Percentiles rank a stretch among this genome's conserved stretches.
These are phyloP conservation scores for Tinea pellionella DNA, from an alignment of 2,888 invertebrate species.

Conservation along the genomic window DNA sequence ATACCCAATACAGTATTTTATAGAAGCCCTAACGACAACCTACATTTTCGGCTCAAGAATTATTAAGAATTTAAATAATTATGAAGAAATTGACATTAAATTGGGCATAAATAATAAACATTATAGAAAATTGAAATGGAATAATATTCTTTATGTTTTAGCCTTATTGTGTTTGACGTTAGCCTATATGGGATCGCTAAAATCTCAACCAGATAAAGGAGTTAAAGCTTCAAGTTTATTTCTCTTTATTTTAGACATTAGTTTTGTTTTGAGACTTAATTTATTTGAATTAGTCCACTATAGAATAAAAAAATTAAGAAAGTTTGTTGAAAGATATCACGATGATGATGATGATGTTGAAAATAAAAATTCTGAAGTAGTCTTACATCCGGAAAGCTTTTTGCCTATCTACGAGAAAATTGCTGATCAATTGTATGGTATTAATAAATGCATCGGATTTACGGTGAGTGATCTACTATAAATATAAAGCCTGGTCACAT, in stretches of 20 bases:
- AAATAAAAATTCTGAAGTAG: background rate
- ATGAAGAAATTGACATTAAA: conserved; percentile 1
- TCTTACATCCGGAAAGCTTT: background rate
- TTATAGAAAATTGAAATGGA: background rate
- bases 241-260: conserved; percentile 4
- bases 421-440: background rate
- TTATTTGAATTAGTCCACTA: background rate
- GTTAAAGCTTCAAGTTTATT: background rate
- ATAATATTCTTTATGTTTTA: background rate
- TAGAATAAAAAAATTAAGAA: conserved; percentile 5
- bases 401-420: background rate
- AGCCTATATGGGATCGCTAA: background rate
- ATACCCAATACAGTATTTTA: background rate
- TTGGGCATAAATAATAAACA: background rate
- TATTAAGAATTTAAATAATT: background rate
- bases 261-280: conserved; percentile 3
- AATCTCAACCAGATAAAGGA: background rate
- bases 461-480: background rate
- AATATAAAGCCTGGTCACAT: no score
- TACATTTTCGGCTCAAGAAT: conserved; percentile 2
- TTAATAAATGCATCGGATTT: conserved; percentile 6
- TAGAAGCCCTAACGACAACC: background rate
- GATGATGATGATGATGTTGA: background rate
- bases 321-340: background rate
- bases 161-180: background rate